Evolutionary conservation across 2,888 invertebrate species (phyloP).

Genomic region (Parochlus steinenii): DNA sequence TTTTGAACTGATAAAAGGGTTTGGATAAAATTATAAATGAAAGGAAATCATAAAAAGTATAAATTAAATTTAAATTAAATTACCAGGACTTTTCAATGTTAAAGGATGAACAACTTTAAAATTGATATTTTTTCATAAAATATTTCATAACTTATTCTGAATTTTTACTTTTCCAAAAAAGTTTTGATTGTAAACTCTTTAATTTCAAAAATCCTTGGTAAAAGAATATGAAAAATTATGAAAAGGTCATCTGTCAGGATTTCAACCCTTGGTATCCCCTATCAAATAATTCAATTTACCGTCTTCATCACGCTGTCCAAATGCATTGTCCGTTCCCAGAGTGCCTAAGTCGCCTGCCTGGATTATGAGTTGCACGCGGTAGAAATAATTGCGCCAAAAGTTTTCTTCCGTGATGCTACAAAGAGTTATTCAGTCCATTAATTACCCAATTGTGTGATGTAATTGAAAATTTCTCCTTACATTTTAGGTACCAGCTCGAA

Average conservation of each 20-base stretch:
- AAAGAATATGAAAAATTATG: too few relatives aligned
- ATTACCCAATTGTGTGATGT: conserved; percentile 3
- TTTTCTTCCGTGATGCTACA: conserved; percentile 86
- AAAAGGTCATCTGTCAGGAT: too few relatives aligned
- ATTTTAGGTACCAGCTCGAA: conserved; percentile 99
- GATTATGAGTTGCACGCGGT: conserved; percentile 94
- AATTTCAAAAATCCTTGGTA: too few relatives aligned
- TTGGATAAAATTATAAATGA: neutral
- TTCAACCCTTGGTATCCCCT: too few relatives aligned
- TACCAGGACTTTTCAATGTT: neutral
- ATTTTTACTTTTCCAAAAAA: too few relatives aligned
- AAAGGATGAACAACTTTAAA: too few relatives aligned
- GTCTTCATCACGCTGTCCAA: conserved; percentile 31
- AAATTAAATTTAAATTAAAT: conserved; percentile 15
- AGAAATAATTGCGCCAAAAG: conserved; percentile 99
- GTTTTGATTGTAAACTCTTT: too few relatives aligned
- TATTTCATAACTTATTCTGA: too few relatives aligned
- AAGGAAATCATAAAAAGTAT: conserved; percentile 16
- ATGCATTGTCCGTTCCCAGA: conserved; percentile 27
- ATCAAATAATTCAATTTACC: too few relatives aligned
- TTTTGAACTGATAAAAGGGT: neutral
- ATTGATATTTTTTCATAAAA: too few relatives aligned
- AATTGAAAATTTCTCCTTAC: conserved; percentile 41
- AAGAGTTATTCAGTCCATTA: conserved; percentile 14
- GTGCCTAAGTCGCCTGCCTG: conserved; percentile 70